Conservation (phyloP, 2,888 invertebrate genomes). For the Cataglyphis altisquamis region DNA sequence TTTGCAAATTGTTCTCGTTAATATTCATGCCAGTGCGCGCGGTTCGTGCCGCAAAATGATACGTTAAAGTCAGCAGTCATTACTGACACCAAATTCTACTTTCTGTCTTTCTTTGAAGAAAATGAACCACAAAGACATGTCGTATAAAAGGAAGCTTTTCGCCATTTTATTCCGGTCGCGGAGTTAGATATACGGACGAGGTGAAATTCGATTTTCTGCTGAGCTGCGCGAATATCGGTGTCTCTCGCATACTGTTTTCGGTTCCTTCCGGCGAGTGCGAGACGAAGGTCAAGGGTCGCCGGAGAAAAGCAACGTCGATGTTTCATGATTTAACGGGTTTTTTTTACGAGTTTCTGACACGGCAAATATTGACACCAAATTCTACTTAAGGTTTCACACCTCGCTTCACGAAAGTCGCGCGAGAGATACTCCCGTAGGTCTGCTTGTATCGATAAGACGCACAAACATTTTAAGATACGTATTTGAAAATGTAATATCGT, state of each 20-base stretch:
- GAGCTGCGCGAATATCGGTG: slow-evolving; percentile 49
- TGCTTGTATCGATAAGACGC: not conserved
- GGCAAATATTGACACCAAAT: slow-evolving; percentile 71
- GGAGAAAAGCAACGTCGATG: slow-evolving; percentile 33
- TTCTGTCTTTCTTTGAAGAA: slow-evolving; percentile 50
- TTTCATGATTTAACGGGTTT: slow-evolving; percentile 38
- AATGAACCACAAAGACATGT: slow-evolving; percentile 35
- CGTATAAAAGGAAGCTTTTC: slow-evolving; percentile 38
- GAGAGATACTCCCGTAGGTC: slow-evolving; percentile 32
- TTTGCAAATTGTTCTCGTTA: slow-evolving; percentile 51
- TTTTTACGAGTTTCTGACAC: slow-evolving; percentile 21
- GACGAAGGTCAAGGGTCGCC: slow-evolving; percentile 48
- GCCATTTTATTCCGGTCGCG: slow-evolving; percentile 50
- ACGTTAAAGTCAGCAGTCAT: slow-evolving; percentile 51
- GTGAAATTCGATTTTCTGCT: slow-evolving; percentile 54
- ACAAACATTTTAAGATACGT: slow-evolving; percentile 24
- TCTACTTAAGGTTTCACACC: slow-evolving; percentile 65
- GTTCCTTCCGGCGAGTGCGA: slow-evolving; percentile 35
- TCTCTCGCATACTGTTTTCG: slow-evolving; percentile 36
- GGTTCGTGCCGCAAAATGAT: slow-evolving; percentile 44
- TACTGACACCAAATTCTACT: slow-evolving; percentile 64
- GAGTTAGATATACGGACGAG: slow-evolving; percentile 27
- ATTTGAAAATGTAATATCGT: not conserved
- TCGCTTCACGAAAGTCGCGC: slow-evolving; percentile 64
- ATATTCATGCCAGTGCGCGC: slow-evolving; percentile 28